Evolutionary conservation across 1,140 invertebrate genomes (phyloP), one percentile per base, ranked within the genome.

Genomic region (Drosophila lini): DNA sequence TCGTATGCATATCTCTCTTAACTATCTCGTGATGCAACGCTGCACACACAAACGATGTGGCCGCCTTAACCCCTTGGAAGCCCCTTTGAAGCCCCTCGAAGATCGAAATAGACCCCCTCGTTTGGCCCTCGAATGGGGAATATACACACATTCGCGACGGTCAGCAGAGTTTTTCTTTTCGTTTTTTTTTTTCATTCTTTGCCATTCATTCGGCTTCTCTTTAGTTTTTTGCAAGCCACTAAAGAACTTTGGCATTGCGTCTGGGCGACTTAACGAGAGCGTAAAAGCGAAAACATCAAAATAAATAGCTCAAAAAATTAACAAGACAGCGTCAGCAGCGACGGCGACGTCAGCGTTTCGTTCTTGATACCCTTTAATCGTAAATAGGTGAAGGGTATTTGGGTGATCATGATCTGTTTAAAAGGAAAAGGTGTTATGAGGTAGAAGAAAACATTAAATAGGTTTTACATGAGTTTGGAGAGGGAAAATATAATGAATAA

Each of bases 281-380:
- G 83, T 88, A 88, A 88, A 88, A 88, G 83, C 83, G 83, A 88
- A 88, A 88, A 88, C 83, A 88, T 88, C 84, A 89, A 88, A 88
- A 88, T 88, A 88, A 88, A 88, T 88, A 88, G 84, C 83, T 88
- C 80, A 88, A 83, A 88, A 89, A 88, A 88, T 83, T 89, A 88
- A 88, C 84, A 88, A 88, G 80, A 83, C 84, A 88, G 64, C 76
- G 67, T 78, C 75, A 70, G 75, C 75, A 61, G 47, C 53, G 62
- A 56, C 73, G 31, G 47, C 41, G 44, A 74, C 75, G 70, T 68
- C 61, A 65, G 68, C 77, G 78, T 84, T 69, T 77, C 61, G 55
- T 55, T 75, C 22, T 45, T 42, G 52, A 59, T 71, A 71, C 69
- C 69, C 69, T 50, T n/a, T 41, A 7, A 11, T 4, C 3, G 13